A percentile compares a stretch with the other conserved stretches of the same genome.
These are phyloP conservation scores for Radopholus similis DNA, from an alignment of 1,140 invertebrate genomes.

Conservation along the genomic window DNA sequence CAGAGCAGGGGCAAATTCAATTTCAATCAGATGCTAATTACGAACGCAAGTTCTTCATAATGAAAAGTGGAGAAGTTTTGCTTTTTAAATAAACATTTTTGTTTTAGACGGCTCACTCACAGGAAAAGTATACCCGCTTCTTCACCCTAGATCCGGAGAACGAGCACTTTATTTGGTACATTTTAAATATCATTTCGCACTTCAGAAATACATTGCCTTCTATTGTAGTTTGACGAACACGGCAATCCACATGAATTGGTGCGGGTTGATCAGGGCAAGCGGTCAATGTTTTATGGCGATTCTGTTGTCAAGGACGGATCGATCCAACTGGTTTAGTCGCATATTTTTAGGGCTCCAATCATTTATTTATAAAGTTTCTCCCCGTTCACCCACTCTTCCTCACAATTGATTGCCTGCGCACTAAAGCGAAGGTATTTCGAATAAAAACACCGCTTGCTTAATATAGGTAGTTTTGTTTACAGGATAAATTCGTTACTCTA, in stretches of 20 bases:
- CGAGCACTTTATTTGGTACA: conserved; percentile 5
- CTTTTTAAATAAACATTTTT: not conserved
- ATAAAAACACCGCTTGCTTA: not conserved
- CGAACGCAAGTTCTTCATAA: conserved; percentile 5
- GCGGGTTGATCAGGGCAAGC: conserved; percentile 4
- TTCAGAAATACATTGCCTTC: not conserved
- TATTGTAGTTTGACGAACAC: conserved; percentile 1
- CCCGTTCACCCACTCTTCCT: conserved; percentile 10
- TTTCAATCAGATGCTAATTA: not conserved
- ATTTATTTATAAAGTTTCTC: conserved; percentile 1
- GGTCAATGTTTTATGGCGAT: conserved; percentile 5
- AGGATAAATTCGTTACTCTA: too few species aligned
- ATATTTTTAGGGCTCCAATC: not conserved
- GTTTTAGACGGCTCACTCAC: conserved; percentile 3
- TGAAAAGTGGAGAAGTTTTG: not conserved
- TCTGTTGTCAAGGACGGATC: conserved; percentile 3
- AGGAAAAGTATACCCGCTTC: not conserved
- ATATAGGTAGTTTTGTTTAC: too few species aligned
- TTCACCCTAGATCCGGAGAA: not conserved
- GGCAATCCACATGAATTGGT: conserved; percentile 13
- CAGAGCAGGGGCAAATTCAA: too few species aligned
- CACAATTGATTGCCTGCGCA: not conserved
- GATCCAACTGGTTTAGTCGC: not conserved
- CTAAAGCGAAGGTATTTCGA: not conserved
- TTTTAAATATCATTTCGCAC: not conserved